Percentiles rank a stretch among this genome's conserved stretches.
phyloP scores from a whole-genome alignment of 1,140 invertebrate species.

The Uloborus diversus region DNA sequence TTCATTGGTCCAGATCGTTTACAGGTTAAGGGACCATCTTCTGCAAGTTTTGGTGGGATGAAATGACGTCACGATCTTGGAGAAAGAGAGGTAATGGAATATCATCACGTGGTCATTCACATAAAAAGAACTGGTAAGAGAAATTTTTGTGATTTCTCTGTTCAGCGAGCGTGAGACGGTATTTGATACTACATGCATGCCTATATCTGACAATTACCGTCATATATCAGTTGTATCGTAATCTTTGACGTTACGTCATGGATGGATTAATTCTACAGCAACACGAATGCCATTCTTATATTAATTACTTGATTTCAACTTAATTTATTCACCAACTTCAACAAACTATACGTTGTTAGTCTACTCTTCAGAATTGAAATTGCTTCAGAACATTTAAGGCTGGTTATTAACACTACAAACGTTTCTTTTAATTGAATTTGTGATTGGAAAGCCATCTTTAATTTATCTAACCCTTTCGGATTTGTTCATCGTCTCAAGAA shows the following conservation, averaged over 20 bases:
- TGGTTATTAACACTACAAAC: background rate
- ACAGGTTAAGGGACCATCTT: slow-evolving; percentile 52
- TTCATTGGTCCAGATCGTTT: slow-evolving; percentile 44
- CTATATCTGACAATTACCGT: background rate
- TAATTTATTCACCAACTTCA: background rate
- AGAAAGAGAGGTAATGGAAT: background rate
- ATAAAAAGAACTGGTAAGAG: slow-evolving; percentile 8
- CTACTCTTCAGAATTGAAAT: too few relatives aligned
- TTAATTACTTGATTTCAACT: background rate
- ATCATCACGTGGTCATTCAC: background rate
- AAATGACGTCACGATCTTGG: slow-evolving; percentile 26
- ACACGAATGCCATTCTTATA: background rate
- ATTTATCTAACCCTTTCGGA: background rate
- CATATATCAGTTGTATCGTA: background rate
- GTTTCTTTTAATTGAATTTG: background rate
- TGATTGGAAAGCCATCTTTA: background rate
- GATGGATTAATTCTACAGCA: background rate
- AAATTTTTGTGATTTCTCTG: slow-evolving; percentile 25
- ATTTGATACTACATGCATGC: background rate
- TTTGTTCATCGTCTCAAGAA: background rate
- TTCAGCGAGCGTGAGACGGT: background rate
- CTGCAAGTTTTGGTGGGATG: background rate
- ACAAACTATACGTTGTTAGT: too few relatives aligned
- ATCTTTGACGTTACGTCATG: too few relatives aligned
- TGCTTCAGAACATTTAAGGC: background rate